Percentiles rank a stretch among this genome's conserved stretches.
These are phyloP conservation scores for Anthopleura xanthogrammica DNA, from an alignment of 92 coral and sea anemone species.

Conservation along the genomic window DNA sequence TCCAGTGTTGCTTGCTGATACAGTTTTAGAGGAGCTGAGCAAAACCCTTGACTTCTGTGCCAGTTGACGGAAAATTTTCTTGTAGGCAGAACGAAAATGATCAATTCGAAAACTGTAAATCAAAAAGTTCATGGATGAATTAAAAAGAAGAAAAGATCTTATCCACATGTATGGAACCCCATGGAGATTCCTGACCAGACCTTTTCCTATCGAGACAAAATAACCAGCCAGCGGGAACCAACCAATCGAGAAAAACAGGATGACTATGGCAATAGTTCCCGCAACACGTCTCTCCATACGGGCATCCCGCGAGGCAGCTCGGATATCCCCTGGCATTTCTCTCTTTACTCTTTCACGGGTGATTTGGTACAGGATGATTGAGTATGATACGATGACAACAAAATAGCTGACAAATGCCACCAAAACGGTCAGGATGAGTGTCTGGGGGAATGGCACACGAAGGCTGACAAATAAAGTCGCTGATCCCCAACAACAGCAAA, in stretches of 20 bases:
- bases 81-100: constrained; percentile 39
- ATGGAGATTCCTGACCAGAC: constrained; percentile 17
- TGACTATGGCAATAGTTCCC: constrained; percentile 34
- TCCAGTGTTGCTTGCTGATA: neutral
- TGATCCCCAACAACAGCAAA: constrained; percentile 35
- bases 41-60: constrained; percentile 9
- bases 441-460: constrained; percentile 31
- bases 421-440: constrained; percentile 15
- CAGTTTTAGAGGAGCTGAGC: neutral
- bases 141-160: constrained; percentile 38
- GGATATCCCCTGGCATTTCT: neutral
- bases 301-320: constrained; percentile 9
- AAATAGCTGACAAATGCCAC: constrained; percentile 19
- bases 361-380: constrained; percentile 22
- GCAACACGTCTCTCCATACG: constrained; percentile 38
- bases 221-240: constrained; percentile 38
- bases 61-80: constrained; percentile 19
- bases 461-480: constrained; percentile 29
- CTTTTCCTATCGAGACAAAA: constrained; percentile 17
- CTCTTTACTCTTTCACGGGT: constrained; percentile 25
- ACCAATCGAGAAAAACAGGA: constrained; percentile 26
- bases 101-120: constrained; percentile 41
- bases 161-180: constrained; percentile 46
- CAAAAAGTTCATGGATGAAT: constrained; percentile 46
- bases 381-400: constrained; percentile 24